Conservation (phyloP, 2,797 vertebrate species). For the Euthynnus affinis region DNA sequence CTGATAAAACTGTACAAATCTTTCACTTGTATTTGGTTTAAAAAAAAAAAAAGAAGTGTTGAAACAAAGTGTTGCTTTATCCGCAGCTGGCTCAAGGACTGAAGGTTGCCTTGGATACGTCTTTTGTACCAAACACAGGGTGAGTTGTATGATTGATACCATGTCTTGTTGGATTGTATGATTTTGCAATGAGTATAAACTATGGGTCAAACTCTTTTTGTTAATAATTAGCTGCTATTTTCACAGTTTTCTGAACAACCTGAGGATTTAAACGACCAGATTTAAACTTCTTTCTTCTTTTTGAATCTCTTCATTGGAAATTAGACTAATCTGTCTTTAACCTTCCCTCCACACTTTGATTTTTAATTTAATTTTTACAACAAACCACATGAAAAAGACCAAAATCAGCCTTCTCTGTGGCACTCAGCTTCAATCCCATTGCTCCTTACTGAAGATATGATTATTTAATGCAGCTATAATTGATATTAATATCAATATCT, state of each 20-base stretch:
- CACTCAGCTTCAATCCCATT: too few species aligned
- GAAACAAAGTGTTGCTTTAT: slow-evolving; percentile 9
- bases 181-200: neutral
- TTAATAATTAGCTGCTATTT: slow-evolving; percentile 18
- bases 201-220: neutral
- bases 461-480: too few species aligned
- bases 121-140: slow-evolving; percentile 98
- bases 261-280: neutral
- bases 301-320: neutral
- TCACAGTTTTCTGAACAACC: neutral
- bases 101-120: slow-evolving; percentile 93
- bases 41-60: slow-evolving; percentile 3
- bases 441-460: too few species aligned
- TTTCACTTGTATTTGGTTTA: neutral
- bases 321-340: neutral
- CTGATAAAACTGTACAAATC: neutral
- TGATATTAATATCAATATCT: too few species aligned
- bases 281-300: too few species aligned
- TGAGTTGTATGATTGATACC: slow-evolving; percentile 71
- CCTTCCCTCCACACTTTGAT: too few species aligned
- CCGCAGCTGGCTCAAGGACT: slow-evolving; percentile 91
- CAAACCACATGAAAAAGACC: too few species aligned
- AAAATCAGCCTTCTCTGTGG: too few species aligned
- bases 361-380: too few species aligned
- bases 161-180: neutral